These are phyloP conservation scores for Chorisops tibialis DNA, from an alignment of 2,888 invertebrate genomes.

Conservation along the genomic window DNA sequence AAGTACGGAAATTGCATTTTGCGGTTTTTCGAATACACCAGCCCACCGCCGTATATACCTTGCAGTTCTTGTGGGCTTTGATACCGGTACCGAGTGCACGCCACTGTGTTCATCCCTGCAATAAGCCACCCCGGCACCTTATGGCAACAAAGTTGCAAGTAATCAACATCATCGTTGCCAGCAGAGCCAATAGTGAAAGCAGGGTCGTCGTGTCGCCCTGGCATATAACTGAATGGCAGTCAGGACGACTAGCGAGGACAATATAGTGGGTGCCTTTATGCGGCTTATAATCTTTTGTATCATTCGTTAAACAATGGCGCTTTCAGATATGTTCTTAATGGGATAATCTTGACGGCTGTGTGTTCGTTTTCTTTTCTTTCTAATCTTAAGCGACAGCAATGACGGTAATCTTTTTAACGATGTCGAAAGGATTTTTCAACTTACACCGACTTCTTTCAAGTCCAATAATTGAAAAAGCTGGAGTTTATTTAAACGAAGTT, in stretches of 20 bases:
- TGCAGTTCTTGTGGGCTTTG: background rate
- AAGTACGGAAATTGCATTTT: slow-evolving; percentile 30
- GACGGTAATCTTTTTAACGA: too few relatives aligned
- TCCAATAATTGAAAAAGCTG: too few relatives aligned
- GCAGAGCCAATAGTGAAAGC: slow-evolving; percentile 17
- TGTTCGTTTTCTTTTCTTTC: too few relatives aligned
- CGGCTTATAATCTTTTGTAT: background rate
- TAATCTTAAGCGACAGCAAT: too few relatives aligned
- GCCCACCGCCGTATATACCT: background rate
- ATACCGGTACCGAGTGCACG: background rate
- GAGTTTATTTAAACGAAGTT: too few relatives aligned
- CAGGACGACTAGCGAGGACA: too few relatives aligned
- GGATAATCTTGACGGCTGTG: too few relatives aligned
- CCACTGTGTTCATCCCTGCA: background rate
- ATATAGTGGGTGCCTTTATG: background rate
- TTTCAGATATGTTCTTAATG: too few relatives aligned
- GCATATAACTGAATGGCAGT: too few relatives aligned
- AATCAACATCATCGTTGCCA: slow-evolving; percentile 23
- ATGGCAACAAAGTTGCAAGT: background rate
- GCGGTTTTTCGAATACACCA: slow-evolving; percentile 21
- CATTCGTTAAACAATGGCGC: background rate
- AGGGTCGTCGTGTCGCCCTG: background rate
- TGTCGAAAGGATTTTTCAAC: too few relatives aligned
- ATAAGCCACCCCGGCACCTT: too few relatives aligned
- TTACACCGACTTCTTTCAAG: too few relatives aligned